Evolutionary conservation across 1,140 invertebrate species (phyloP).

Genomic region (Megalopta genalis): DNA sequence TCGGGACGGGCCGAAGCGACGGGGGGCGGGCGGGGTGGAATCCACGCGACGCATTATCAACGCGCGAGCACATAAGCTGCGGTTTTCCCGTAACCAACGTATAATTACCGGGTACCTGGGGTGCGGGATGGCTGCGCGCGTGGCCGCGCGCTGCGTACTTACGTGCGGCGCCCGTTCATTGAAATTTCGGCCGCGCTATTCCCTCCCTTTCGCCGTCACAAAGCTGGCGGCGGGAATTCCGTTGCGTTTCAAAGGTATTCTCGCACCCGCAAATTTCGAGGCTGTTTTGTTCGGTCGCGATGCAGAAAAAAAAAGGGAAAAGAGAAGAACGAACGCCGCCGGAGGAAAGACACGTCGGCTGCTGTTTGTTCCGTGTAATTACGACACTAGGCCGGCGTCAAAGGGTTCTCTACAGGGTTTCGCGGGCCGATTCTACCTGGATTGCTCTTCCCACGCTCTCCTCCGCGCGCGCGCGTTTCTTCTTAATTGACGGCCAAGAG

Average conservation of each 20-base stretch:
- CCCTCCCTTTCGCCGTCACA: conserved; percentile 24
- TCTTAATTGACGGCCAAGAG: too few relatives aligned
- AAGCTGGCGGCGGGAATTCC: conserved; percentile 30
- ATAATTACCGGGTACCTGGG: conserved; percentile 32
- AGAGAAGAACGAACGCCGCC: too few relatives aligned
- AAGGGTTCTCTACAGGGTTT: conserved; percentile 40
- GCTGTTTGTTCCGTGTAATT: conserved; percentile 56
- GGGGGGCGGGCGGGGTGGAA: too few relatives aligned
- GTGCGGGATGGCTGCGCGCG: not conserved
- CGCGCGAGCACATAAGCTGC: conserved; percentile 26
- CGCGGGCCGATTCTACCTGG: not conserved
- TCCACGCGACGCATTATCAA: conserved; percentile 12
- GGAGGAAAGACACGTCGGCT: conserved; percentile 13
- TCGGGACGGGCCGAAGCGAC: not conserved
- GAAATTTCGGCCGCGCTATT: conserved; percentile 47
- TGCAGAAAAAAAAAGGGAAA: too few relatives aligned
- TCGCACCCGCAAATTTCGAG: conserved; percentile 29
- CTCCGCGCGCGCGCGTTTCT: too few relatives aligned
- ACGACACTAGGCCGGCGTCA: conserved; percentile 41
- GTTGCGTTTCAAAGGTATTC: conserved; percentile 30
- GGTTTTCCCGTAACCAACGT: conserved; percentile 13
- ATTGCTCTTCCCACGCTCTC: too few relatives aligned
- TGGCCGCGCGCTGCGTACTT: not conserved
- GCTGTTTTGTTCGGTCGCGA: conserved; percentile 24
- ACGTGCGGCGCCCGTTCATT: not conserved